Conservation (phyloP, 2,113 vertebrate genomes). For the Sceloporus tristichus region DNA sequence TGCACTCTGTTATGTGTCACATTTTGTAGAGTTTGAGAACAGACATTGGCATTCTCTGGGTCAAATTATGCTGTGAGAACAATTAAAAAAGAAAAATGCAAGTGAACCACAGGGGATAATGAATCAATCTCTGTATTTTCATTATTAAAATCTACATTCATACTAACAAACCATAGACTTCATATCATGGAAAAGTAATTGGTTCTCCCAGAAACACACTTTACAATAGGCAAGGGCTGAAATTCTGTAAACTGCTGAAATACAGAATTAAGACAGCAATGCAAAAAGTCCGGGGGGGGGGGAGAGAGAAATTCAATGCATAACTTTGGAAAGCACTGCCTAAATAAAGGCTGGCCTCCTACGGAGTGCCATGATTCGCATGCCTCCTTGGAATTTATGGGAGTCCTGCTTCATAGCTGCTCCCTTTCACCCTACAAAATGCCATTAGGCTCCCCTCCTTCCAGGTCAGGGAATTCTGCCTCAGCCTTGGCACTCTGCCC, state of each 20-base stretch:
- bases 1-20: background rate
- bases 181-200: background rate
- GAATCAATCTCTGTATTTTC: background rate
- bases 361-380: background rate
- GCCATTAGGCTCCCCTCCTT: background rate
- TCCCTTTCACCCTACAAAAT: background rate
- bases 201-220: background rate
- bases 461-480: slow-evolving; percentile 10
- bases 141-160: background rate
- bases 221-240: background rate
- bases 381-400: background rate
- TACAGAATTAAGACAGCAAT: too few species aligned
- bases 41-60: background rate
- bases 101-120: background rate
- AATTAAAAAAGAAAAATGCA: background rate
- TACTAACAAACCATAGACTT: background rate
- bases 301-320: background rate
- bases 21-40: background rate
- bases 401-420: background rate
- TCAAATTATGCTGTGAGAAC: background rate
- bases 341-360: background rate
- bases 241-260: background rate
- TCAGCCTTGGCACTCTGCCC: background rate
- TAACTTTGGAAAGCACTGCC: background rate
- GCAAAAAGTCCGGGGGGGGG: background rate